Evolutionary conservation across 2,888 invertebrate genomes (phyloP).

Genomic region (Cantharis rufa): DNA sequence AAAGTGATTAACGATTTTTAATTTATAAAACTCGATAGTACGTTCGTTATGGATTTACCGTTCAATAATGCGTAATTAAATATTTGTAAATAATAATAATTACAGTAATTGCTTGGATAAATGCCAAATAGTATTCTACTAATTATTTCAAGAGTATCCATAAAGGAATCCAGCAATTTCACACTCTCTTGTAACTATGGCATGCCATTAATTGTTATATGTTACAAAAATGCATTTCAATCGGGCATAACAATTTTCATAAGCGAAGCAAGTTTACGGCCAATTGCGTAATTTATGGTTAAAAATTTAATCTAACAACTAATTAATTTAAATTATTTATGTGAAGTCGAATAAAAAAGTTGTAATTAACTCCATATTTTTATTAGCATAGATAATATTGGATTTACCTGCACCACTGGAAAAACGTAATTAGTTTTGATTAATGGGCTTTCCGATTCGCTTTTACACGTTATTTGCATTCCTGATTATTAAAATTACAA

Average conservation of each 20-base stretch:
- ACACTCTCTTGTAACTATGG: background rate
- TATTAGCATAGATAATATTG: background rate
- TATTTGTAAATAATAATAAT: background rate
- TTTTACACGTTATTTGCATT: background rate
- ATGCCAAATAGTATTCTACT: background rate
- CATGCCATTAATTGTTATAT: background rate
- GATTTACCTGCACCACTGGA: background rate
- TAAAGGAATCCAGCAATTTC: background rate
- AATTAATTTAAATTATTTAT: background rate
- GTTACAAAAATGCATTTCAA: conserved; percentile 4
- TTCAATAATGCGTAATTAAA: background rate
- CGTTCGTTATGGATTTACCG: background rate
- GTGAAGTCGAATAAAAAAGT: background rate
- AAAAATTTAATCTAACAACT: background rate
- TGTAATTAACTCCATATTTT: background rate
- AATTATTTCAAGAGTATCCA: background rate
- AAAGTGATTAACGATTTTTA: background rate
- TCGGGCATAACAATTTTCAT: background rate
- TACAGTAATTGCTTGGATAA: conserved; percentile 1
- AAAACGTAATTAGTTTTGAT: background rate
- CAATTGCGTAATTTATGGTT: background rate
- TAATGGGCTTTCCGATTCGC: background rate
- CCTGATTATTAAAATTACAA: background rate
- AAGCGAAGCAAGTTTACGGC: background rate
- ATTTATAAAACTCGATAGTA: background rate